Conservation (phyloP, 2,797 vertebrate genomes). For the Lophotriccus pileatus region DNA sequence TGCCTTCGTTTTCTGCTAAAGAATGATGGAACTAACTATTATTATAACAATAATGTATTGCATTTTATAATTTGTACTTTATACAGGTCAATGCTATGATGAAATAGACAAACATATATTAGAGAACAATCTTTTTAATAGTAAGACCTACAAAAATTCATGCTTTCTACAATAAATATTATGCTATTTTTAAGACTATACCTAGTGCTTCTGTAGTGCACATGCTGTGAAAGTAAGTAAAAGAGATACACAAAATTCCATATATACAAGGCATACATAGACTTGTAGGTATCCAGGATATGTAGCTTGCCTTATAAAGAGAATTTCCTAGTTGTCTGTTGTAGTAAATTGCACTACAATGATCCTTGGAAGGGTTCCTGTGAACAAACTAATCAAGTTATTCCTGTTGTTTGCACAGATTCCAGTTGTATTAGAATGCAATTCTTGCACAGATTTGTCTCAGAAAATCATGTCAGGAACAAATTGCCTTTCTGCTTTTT, state of each 20-base stretch:
- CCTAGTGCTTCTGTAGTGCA: not conserved
- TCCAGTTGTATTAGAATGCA: not conserved
- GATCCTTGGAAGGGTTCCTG: not conserved
- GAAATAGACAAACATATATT: constrained; percentile 32
- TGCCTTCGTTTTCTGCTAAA: constrained; percentile 23
- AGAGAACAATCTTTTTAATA: constrained; percentile 18
- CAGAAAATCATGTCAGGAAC: not conserved
- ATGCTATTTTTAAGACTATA: not conserved
- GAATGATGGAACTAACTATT: constrained; percentile 15
- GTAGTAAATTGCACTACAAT: not conserved
- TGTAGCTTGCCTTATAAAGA: not conserved
- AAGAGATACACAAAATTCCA: not conserved
- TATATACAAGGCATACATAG: not conserved
- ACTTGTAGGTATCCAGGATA: not conserved
- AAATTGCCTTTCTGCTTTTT: not conserved
- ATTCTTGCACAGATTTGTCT: not conserved
- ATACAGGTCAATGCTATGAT: constrained; percentile 8
- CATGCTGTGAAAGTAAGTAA: not conserved
- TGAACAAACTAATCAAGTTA: not conserved
- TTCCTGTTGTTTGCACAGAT: not conserved
- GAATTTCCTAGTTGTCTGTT: not conserved
- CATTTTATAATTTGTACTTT: constrained; percentile 36
- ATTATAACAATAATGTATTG: constrained; percentile 22
- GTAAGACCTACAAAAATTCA: constrained; percentile 16
- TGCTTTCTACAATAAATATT: constrained; percentile 7